Evolutionary conservation across 2,888 invertebrate genomes (phyloP), one percentile per base, ranked within the genome.

Genomic region (Oxyteleia sp.): DNA sequence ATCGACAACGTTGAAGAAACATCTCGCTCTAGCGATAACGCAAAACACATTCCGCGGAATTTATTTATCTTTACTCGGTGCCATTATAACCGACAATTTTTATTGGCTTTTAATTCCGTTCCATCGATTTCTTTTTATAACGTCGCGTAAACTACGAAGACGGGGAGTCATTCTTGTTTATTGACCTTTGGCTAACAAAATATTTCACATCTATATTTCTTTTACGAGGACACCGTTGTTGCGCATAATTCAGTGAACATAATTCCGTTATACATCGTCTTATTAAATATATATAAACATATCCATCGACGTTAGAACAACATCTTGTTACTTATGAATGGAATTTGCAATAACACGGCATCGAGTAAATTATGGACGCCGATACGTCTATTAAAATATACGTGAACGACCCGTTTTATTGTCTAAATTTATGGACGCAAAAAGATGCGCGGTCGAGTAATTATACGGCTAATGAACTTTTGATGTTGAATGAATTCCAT

Each of bases 401-500:
- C 20, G 26, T 49, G 49, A 64, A 64, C 49, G 49, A 64, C 63
- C 55, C 8, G 57, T 47, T 69, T 69, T 69, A 69, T 69, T 57
- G 69, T 43, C 5, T 11, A 7, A 45, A 69, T 69, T 69, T 69
- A 69, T 47, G 26, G 23, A 15, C 15, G 55, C 38, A n/a, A 47
- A 69, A 68, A 41, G 16, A 32, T 32, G 45, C 10, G 29, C 29
- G 55, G 45, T 45, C 45, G 11, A n/a, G 68, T 55, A 68, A 68
- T 68, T 68, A 68, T 55, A 53, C 68, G 68, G 68, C 53, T 55
- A 68, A 69, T 69, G 29, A 69, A 69, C 69, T 69, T 32, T n/a
- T n/a, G n/a, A n/a, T n/a, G n/a, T n/a, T n/a, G n/a, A n/a, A n/a
- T n/a, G n/a, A n/a, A n/a, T n/a, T n/a, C n/a, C n/a, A n/a, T n/a